Evolutionary conservation across 2,797 vertebrate species (phyloP).

Genomic region (Calcarius lapponicus): DNA sequence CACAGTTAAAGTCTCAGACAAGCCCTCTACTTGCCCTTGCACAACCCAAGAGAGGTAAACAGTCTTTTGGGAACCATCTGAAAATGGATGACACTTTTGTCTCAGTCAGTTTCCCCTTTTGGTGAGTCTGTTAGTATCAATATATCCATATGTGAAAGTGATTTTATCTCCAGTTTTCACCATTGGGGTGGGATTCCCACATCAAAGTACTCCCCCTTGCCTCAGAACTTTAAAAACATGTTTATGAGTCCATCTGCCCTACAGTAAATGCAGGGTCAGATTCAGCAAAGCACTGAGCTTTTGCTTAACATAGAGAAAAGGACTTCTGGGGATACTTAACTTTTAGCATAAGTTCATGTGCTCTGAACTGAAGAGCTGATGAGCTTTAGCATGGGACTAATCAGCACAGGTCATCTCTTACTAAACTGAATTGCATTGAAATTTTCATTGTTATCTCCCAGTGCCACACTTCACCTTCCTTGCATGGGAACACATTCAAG

Average conservation of each 20-base stretch:
- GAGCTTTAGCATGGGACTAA: background rate
- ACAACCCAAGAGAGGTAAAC: background rate
- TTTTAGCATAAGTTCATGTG: background rate
- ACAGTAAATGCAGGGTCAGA: background rate
- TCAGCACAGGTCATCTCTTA: background rate
- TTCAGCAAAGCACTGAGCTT: constrained; percentile 9
- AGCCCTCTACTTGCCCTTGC: background rate
- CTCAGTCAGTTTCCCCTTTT: background rate
- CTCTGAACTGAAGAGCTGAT: background rate
- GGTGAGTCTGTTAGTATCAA: background rate
- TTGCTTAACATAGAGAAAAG: background rate
- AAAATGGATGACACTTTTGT: background rate
- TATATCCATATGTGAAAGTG: background rate
- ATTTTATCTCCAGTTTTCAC: background rate
- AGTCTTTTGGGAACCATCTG: background rate
- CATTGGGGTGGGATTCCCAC: background rate
- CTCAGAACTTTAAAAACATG: constrained; percentile 13
- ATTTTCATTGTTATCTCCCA: background rate
- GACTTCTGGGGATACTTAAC: constrained; percentile 15
- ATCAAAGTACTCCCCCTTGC: background rate
- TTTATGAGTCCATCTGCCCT: constrained; percentile 39
- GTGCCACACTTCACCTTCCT: background rate
- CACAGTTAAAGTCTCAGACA: background rate
- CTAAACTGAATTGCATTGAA: background rate
- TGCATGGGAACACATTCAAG: background rate